Evolutionary conservation across 2,797 vertebrate species (phyloP), one percentile per base, ranked within the genome.

Genomic region (Serranus cabrilla): DNA sequence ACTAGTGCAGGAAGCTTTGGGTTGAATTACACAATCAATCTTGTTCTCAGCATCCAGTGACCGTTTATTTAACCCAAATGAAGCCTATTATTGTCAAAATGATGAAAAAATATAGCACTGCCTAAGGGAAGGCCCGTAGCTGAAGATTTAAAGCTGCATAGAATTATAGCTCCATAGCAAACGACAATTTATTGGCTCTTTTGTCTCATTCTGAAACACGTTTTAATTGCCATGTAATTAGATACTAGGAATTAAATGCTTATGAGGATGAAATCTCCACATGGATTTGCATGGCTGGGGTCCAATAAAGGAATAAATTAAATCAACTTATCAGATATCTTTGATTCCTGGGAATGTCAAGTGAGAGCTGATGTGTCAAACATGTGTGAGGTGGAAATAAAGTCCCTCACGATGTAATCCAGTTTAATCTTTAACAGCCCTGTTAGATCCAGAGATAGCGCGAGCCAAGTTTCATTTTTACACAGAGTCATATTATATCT

Each of bases 371-470:
- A 85, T 51, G 62, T 86, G 85, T 77, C 55, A 74, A 81, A 81
- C 58, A 71, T 45, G 40, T 14, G 49, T 61, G 65, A 73, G 31
- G 56, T 66, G 60, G 64, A 63, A 76, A 76, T 42, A 18, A 50
- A 76, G 70, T 71, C 59, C 57, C 56, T 72, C 74, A 55, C 66
- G 81, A 23, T 74, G 55, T 77, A 75, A 83, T 84, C 51, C 49
- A n/a, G 64, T 87, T 80, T 69, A 73, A 71, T 76, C 64, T 84
- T 75, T 74, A 85, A 81, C 70, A 79, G 60, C 27, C 62, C 63
- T 58, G 51, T 73, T 61, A 65, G 67, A 82, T 61, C 74, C 64
- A 40, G 34, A n/a, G 21, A n/a, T 27, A 34, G 73, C 21, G 9
- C 21, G 73, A 58, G 78, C 78, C 76, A 81, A 81, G 79, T 76